These are phyloP conservation scores for Dioctria rufipes DNA, from an alignment of 2,888 invertebrate species.

Conservation along the genomic window DNA sequence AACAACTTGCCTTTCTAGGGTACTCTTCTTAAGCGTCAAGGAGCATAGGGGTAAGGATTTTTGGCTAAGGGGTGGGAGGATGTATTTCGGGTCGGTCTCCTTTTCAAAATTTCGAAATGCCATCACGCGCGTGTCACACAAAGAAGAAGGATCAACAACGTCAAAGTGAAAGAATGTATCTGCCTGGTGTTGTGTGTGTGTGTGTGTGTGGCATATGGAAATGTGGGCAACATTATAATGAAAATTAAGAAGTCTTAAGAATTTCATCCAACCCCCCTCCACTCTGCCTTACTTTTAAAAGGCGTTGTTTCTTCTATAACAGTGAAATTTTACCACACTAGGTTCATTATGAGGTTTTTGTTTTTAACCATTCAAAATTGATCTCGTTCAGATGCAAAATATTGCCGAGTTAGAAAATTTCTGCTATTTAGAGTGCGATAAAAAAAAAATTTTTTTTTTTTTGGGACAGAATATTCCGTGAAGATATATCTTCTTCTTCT, in stretches of 20 bases:
- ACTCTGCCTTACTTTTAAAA: not conserved
- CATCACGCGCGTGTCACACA: slow-evolving; percentile 52
- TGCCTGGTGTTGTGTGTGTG: not conserved
- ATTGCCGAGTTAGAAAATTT: not conserved
- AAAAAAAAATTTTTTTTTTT: too few species aligned
- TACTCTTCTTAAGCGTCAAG: not conserved
- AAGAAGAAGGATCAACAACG: slow-evolving; percentile 30
- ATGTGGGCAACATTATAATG: slow-evolving; percentile 26
- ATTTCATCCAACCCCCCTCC: slow-evolving; percentile 1
- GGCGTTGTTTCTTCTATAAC: slow-evolving; percentile 29
- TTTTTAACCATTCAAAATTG: slow-evolving; percentile 30
- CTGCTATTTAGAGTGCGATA: not conserved
- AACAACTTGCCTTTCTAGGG: slow-evolving; percentile 25
- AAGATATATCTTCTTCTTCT: not conserved
- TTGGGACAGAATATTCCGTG: not conserved
- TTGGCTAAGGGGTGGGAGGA: not conserved
- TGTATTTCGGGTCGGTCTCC: not conserved
- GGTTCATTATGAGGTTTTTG: slow-evolving; percentile 30
- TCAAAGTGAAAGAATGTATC: slow-evolving; percentile 29
- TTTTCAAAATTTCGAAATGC: slow-evolving; percentile 44
- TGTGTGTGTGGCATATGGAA: slow-evolving; percentile 29
- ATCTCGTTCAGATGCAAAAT: slow-evolving; percentile 15
- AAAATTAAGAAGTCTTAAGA: slow-evolving; percentile 47
- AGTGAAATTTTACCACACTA: slow-evolving; percentile 34
- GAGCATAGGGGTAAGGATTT: not conserved